Base-by-base conservation (phyloP, 2,888 invertebrate species). In the Molorchus minor region DNA sequence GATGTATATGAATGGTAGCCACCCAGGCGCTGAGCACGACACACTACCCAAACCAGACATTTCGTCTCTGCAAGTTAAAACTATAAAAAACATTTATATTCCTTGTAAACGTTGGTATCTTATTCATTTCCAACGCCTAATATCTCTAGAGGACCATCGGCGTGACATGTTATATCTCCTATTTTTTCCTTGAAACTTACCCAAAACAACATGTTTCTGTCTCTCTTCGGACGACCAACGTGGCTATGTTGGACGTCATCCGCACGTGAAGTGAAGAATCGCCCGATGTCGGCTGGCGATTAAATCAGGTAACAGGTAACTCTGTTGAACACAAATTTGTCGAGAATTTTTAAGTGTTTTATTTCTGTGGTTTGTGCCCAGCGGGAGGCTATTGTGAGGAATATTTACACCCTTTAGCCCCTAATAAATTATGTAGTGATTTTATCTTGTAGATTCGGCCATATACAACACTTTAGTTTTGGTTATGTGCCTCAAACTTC, bases 351-450 rank as follows among this genome's bases (percentile, higher is more conserved):
- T 75, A 65, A 70, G 72, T 72, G 72, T 76, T 78, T 77, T 77
- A 76, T 77, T 75, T 71, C 70, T 68, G 71, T 67, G 73, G 71
- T 65, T 67, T 62, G 59, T 61, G 55, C 73, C 64, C 77, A 71
- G 76, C 78, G 74, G 78, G 79, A 68, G 67, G 69, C 75, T 74
- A 77, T 79, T 78, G 77, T 78, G 71, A 65, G 71, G 74, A 76
- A 77, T 78, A 79, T 79, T 79, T 79, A 78, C 78, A 78, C 79
- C 77, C 77, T 76, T 76, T 71, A 74, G 72, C 74, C 75, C 71
- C 71, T 73, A 69, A 79, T 79, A 79, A 79, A 79, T 79, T 75
- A 77, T 68, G 64, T 69, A 58, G 74, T 73, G 76, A 71, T 74
- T 69, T 72, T 75, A 74, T 74, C 71, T 65, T 25, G 21, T 43